Evolutionary conservation across 2,113 vertebrate genomes (phyloP).

Genomic region (Carassius carassius): DNA sequence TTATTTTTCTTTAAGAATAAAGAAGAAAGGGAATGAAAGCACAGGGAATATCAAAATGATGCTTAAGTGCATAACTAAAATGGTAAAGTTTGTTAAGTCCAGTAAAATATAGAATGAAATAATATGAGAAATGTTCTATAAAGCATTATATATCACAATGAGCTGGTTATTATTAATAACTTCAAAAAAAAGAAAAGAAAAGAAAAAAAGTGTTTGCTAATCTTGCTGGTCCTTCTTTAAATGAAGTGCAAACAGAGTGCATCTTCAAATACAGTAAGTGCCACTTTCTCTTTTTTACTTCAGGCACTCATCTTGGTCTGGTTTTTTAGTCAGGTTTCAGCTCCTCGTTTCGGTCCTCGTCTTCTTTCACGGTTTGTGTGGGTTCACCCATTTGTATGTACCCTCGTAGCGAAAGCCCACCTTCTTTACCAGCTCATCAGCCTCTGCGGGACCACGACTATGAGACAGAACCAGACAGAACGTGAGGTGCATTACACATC

Average conservation of each 20-base stretch:
- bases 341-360: not conserved
- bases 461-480: not conserved
- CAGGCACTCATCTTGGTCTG: not conserved
- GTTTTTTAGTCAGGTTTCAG: not conserved
- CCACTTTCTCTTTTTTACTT: not conserved
- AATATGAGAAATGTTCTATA: too few relatives aligned
- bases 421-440: conserved; percentile 83
- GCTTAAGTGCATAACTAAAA: too few relatives aligned
- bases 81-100: too few relatives aligned
- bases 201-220: not conserved
- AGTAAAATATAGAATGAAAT: too few relatives aligned
- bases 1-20: too few relatives aligned
- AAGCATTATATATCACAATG: not conserved
- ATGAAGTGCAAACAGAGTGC: not conserved
- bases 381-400: conserved; percentile 92
- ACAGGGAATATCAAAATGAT: too few relatives aligned
- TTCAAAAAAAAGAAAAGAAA: not conserved
- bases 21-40: too few relatives aligned
- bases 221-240: not conserved
- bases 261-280: not conserved
- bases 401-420: conserved; percentile 89
- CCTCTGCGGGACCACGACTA: conserved; percentile 85
- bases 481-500: not conserved
- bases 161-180: not conserved
- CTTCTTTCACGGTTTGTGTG: conserved; percentile 81